Conservation (phyloP, 2,113 vertebrate genomes). For the Callipepla squamata region DNA sequence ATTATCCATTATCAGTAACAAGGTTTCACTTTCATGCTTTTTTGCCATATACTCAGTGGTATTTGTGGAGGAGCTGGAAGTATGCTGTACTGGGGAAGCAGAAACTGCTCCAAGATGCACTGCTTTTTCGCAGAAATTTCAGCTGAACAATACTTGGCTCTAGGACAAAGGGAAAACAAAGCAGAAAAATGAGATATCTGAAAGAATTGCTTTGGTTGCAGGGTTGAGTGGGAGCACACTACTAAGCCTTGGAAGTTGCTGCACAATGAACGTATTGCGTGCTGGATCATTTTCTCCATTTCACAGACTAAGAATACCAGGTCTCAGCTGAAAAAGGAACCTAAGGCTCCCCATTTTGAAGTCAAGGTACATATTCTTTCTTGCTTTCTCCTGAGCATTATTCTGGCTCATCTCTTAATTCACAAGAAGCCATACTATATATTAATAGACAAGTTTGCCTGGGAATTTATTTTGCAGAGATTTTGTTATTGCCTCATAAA, state of each 20-base stretch:
- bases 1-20: not conserved
- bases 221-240: not conserved
- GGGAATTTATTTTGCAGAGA: conserved; percentile 34
- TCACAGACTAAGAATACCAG: not conserved
- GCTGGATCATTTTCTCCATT: not conserved
- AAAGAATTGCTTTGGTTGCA: not conserved
- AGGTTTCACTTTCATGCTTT: not conserved
- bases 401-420: not conserved
- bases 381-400: not conserved
- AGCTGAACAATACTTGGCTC: not conserved
- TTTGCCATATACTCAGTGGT: not conserved
- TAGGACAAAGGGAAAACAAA: not conserved
- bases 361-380: not conserved
- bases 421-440: not conserved
- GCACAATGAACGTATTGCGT: not conserved
- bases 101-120: not conserved
- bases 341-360: not conserved
- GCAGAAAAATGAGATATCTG: not conserved
- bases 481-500: conserved; percentile 41
- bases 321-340: not conserved
- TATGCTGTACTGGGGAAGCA: not conserved
- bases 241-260: not conserved
- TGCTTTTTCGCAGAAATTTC: not conserved
- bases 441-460: conserved; percentile 18
- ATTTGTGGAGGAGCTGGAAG: not conserved